phyloP scores from a whole-genome alignment of 2,888 invertebrate genomes.

The Nymphalis urticae region DNA sequence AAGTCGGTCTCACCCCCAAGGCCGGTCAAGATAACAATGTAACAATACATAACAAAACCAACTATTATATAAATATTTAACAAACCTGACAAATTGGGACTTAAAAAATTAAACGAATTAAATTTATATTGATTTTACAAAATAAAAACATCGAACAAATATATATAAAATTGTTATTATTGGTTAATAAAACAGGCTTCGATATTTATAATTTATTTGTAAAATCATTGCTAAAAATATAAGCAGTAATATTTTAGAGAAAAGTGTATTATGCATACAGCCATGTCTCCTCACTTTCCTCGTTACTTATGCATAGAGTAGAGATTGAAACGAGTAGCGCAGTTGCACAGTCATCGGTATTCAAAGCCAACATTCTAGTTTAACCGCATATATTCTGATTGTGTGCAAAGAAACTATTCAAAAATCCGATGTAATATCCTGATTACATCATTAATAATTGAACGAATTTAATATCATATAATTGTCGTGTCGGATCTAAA shows the following conservation, averaged over 20 bases:
- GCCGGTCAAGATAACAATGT: too few relatives aligned
- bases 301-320: slow-evolving; percentile 81
- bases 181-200: too few relatives aligned
- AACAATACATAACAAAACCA: too few relatives aligned
- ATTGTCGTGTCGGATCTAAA: too few relatives aligned
- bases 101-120: too few relatives aligned
- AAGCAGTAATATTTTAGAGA: slow-evolving; percentile 72
- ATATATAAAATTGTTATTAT: too few relatives aligned
- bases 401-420: slow-evolving; percentile 67
- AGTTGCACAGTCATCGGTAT: slow-evolving; percentile 75
- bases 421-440: slow-evolving; percentile 43
- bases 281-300: slow-evolving; percentile 76
- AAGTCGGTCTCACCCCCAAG: too few relatives aligned
- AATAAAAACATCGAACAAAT: too few relatives aligned
- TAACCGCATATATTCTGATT: slow-evolving; percentile 70
- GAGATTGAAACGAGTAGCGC: slow-evolving; percentile 77
- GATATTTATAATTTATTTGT: not conserved
- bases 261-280: slow-evolving; percentile 64
- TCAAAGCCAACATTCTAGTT: slow-evolving; percentile 67
- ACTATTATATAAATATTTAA: too few relatives aligned
- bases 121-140: too few relatives aligned
- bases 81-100: too few relatives aligned
- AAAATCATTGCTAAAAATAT: slow-evolving; percentile 74
- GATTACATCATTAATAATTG: slow-evolving; percentile 17
- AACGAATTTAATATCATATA: too few relatives aligned